Conservation (phyloP, 2,888 invertebrate genomes). For the Nomada fucata region DNA sequence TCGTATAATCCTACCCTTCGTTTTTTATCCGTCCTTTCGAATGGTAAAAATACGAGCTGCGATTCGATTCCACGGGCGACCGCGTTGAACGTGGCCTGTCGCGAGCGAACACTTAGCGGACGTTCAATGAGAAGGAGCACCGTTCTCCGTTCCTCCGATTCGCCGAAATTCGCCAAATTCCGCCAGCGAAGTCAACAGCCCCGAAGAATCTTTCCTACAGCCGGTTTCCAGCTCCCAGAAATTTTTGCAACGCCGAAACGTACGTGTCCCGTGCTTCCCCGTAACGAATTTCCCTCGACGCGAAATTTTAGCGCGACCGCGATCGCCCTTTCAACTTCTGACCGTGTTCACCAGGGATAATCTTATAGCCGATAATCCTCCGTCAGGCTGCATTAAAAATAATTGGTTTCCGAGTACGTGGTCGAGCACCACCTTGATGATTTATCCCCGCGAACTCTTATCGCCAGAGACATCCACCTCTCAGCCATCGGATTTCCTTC, state of each 20-base stretch:
- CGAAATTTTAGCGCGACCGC: background rate
- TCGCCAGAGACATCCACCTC: background rate
- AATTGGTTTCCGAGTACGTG: conserved; percentile 28
- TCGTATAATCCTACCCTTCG: background rate
- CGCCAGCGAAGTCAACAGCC: too few relatives aligned
- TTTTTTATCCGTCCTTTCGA: background rate
- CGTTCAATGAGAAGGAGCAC: background rate
- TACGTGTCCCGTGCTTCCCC: background rate
- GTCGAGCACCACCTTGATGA: conserved; percentile 13
- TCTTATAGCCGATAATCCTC: conserved; percentile 29
- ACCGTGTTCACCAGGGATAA: conserved; percentile 15
- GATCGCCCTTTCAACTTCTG: too few relatives aligned
- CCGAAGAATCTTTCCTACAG: background rate
- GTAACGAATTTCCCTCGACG: background rate
- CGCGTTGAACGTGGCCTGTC: background rate
- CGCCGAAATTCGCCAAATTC: conserved; percentile 9
- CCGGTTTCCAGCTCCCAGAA: background rate
- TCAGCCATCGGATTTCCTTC: background rate
- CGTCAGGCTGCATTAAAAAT: conserved; percentile 43
- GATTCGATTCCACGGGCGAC: background rate
- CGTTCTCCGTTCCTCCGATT: background rate
- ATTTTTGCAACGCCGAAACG: background rate
- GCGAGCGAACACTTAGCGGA: too few relatives aligned
- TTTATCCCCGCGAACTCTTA: conserved; percentile 14
- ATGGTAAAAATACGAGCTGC: background rate